A percentile compares a stretch with the other conserved stretches of the same genome.
These are phyloP conservation scores for Myotis pilosus DNA, from an alignment of 2,797 vertebrate genomes.

Conservation along the genomic window DNA sequence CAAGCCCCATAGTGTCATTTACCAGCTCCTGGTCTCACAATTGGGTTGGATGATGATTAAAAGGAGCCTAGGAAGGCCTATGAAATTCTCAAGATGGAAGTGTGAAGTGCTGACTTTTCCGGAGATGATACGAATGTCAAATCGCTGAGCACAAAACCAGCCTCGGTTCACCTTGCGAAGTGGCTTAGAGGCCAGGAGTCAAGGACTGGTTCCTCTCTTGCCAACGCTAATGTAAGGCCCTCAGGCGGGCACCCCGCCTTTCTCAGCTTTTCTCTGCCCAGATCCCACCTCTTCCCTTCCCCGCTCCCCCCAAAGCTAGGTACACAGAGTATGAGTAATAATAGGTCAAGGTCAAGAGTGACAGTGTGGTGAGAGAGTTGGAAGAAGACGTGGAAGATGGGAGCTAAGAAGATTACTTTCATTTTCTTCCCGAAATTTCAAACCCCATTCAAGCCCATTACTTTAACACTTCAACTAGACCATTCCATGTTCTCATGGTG, in stretches of 20 bases:
- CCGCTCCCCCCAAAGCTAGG: background rate
- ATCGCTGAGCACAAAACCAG: background rate
- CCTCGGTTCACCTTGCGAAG: background rate
- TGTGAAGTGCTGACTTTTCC: constrained; percentile 31
- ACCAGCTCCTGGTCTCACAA: constrained; percentile 40
- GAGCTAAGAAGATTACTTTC: background rate
- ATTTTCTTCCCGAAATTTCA: background rate
- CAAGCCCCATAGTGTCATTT: constrained; percentile 30
- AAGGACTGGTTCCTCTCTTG: background rate
- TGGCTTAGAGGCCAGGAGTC: background rate
- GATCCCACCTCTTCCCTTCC: background rate
- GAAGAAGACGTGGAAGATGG: background rate
- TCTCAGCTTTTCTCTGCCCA: background rate
- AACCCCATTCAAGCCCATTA: background rate
- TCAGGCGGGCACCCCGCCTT: background rate
- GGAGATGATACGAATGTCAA: background rate
- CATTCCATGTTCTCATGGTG: background rate
- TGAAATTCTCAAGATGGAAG: constrained; percentile 56
- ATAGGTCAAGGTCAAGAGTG: background rate
- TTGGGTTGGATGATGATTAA: constrained; percentile 57
- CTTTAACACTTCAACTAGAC: background rate
- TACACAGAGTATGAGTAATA: background rate
- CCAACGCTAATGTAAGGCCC: background rate
- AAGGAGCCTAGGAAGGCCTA: constrained; percentile 25
- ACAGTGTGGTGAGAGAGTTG: background rate